Evolutionary conservation across 2,113 vertebrate species (phyloP), one percentile per base, ranked within the genome.

Genomic region (Pollachius pollachius): DNA sequence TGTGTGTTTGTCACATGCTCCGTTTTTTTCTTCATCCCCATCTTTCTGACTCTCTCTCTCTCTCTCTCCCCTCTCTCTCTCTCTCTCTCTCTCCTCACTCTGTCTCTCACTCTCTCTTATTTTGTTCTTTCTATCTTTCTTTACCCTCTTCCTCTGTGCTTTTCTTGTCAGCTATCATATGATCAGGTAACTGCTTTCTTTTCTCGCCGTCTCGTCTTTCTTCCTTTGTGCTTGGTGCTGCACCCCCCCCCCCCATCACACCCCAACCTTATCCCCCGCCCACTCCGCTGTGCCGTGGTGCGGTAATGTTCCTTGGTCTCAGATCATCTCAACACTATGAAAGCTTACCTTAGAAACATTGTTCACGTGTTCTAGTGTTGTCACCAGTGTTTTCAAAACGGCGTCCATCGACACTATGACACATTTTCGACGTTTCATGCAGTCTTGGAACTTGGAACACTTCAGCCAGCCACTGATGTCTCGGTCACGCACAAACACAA

Each of bases 101-200:
- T 84, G 48, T 52, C 68, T 71, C 54, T 54, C 65, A 80, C 68
- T 76, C 65, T 62, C 27, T 34, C 41, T 57, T 6, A 37, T 27
- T 61, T 11, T 64, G 9, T 15, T 52, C n/a, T 23, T 63, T 70
- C n/a, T 37, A 2, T 34, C 3, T 13, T 4, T 52, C 34, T 66
- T 25, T 73, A 15, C 72, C 65, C 62, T 61, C 78, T 65, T 77
- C 76, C 64, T 79, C 84, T 73, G 67, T 73, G 93, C 93, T 95
- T 94, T 93, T 92, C 94, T 92, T 94, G 93, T 94, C 95, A 99
- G 97, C 95, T 98, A 94, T 96, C 95, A 98, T 95, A 92, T 95
- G 92, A 96, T 97, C 97, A 99, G 97, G 96, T 99, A 98, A 97
- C 88, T 87, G 81, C 89, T 82, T 81, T 89, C 84, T 80, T 80